A percentile compares a stretch with the other conserved stretches of the same genome.
phyloP scores from a whole-genome alignment of 1,140 invertebrate genomes.

The Brachystomella parvula region DNA sequence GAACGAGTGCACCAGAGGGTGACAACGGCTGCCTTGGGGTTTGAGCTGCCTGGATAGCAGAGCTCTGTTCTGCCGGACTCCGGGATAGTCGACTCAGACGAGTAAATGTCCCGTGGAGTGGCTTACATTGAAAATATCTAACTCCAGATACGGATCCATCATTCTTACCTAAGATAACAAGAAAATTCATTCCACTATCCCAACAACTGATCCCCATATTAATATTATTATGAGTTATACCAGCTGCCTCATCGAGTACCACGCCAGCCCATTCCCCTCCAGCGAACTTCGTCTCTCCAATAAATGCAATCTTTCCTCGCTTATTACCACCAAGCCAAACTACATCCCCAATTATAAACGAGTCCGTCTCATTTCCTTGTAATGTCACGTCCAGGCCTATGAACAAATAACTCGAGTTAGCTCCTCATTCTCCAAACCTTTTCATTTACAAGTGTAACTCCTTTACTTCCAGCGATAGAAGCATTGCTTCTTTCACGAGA shows the following conservation, averaged over 20 bases:
- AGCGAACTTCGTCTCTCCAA: slow-evolving; percentile 94
- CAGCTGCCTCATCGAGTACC: slow-evolving; percentile 84
- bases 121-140: slow-evolving; percentile 73
- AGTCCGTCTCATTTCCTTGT: slow-evolving; percentile 68
- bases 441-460: too few relatives aligned
- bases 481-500: too few relatives aligned
- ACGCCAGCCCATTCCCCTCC: slow-evolving; percentile 94
- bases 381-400: slow-evolving; percentile 58
- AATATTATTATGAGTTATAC: slow-evolving; percentile 49
- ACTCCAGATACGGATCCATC: slow-evolving; percentile 46
- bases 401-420: too few relatives aligned
- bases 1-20: too few relatives aligned
- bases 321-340: slow-evolving; percentile 94
- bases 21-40: too few relatives aligned
- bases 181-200: background rate
- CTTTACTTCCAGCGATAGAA: too few relatives aligned
- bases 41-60: background rate
- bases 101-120: slow-evolving; percentile 88
- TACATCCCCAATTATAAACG: slow-evolving; percentile 84
- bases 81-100: slow-evolving; percentile 76
- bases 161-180: slow-evolving; percentile 43
- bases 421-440: too few relatives aligned
- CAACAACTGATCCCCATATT: background rate
- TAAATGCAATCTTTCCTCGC: slow-evolving; percentile 87
- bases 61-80: slow-evolving; percentile 48